Base-by-base conservation (phyloP, 2,888 invertebrate species). In the Scelioninae gen. 2 region DNA sequence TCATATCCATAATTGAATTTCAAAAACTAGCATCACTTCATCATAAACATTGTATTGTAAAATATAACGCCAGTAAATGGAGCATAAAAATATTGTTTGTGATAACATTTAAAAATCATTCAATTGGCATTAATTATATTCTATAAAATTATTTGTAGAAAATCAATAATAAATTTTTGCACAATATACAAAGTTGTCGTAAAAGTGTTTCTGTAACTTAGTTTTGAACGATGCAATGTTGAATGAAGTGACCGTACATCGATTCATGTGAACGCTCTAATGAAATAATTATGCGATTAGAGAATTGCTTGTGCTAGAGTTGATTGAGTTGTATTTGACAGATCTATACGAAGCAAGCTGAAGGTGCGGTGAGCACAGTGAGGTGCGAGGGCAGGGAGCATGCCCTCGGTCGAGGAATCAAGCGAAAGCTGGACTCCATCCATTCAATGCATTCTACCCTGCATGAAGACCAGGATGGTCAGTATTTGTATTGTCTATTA, bases 401-500 rank as follows among this genome's bases (percentile, higher is more conserved):
- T 81, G 80, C 82, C 79, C 82, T 83, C 81, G 83, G 84, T 80
- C 85, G 84, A 80, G 86, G 85, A 81, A 85, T 85, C 83, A 86
- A 86, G 83, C 85, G 85, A 83, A 86, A 86, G 82, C 84, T 85
- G 85, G 84, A 84, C 84, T 85, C 86, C 83, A 85, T 85, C 83
- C 85, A 85, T 81, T 83, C 85, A 83, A 85, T 86, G 85, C 85
- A 86, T 83, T 85, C 86, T 80, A 85, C 85, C 77, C 85, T 85
- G 86, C 86, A 85, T 85, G 86, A 85, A 84, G 85, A 86, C 86
- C 85, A 86, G 82, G 84, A 85, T 85, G 86, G 86, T 86, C 85
- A 86, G 86, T 86, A 86, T 85, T 73, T 82, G 83, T 83, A 82
- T 80, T 81, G 84, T 83, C 82, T 80, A 79, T 70, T 79, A 74